A percentile compares a stretch with the other conserved stretches of the same genome.
These are phyloP conservation scores for Dendrolimus houi DNA, from an alignment of 2,888 invertebrate genomes.

Conservation along the genomic window DNA sequence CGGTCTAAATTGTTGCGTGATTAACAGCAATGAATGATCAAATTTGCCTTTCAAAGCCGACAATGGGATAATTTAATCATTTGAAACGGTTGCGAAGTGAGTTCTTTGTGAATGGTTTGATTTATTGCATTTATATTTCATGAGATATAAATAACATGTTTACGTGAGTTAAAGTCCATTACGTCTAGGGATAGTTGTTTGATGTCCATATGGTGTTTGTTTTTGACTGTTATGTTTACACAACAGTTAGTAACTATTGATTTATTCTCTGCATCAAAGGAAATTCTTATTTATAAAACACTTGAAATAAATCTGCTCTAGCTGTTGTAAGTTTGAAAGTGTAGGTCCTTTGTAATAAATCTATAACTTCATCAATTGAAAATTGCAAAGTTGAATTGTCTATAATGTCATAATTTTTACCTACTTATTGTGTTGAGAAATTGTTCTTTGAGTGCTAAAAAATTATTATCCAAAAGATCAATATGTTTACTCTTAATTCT, in stretches of 20 bases:
- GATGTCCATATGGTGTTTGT: neutral
- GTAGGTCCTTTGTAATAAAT: no score
- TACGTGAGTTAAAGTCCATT: neutral
- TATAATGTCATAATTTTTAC: no score
- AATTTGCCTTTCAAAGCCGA: slow-evolving; percentile 18
- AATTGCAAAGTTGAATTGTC: no score
- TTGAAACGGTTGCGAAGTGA: slow-evolving; percentile 24
- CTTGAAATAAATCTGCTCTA: neutral
- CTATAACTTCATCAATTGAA: no score
- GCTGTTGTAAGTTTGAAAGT: no score
- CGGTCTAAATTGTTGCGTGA: slow-evolving; percentile 25
- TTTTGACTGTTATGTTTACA: neutral
- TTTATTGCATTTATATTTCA: neutral
- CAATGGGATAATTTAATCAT: slow-evolving; percentile 33
- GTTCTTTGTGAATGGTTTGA: slow-evolving; percentile 14
- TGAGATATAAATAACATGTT: neutral
- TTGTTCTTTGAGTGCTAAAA: no score
- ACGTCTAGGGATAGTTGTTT: neutral
- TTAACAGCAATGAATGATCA: slow-evolving; percentile 16
- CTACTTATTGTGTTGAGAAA: no score
- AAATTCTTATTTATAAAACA: neutral
- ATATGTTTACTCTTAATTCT: no score
- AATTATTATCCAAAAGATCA: no score
- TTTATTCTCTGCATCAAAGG: neutral
- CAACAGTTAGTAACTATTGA: neutral